Evolutionary conservation across 2,113 vertebrate genomes (phyloP), one percentile per base, ranked within the genome.

Genomic region (Marmota monax): DNA sequence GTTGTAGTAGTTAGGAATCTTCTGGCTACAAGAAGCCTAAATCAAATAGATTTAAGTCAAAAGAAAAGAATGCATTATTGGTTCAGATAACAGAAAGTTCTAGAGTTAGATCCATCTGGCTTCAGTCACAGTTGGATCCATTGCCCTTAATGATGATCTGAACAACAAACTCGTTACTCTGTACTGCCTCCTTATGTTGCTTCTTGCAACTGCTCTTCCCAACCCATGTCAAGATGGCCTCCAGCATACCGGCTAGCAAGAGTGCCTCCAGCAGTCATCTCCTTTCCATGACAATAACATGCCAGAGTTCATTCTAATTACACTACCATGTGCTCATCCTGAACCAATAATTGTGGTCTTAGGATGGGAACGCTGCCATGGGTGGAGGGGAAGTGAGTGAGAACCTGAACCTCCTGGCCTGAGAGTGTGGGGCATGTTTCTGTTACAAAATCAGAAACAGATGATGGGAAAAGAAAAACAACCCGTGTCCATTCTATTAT

Each of bases 181-280:
- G 11, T 23, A 58, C 73, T 70, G n/a, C 17, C n/a, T 82, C 27
- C 29, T 29, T 56, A 11, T 5, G 10, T 53, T 53, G 10, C 45
- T 77, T 34, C n/a, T 4, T 17, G 37, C 51, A 78, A 16, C 56
- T 25, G 18, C n/a, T 70, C 25, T 86, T 72, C 18, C 56, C 2
- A 2, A 25, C 22, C 5, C 58, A 53, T 10, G 8, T 69, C 58
- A 82, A 51, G 16, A 18, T 17, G 34, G 39, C 37, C 73, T 23
- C 4, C 51, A 18, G 23, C 2, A 22, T 0, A 0, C 7, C 7
- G 0, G 2, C 9, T 22, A 42, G 39, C 5, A 78, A 29, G 27
- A 17, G 18, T 61, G 4, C 39, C 69, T 48, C 45, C 27, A 39
- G 58, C 14, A 18, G 18, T 25, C 32, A 53, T 70, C 82, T 92